phyloP scores from a whole-genome alignment of 2,113 vertebrate species.

The Halcyon malimbica region DNA sequence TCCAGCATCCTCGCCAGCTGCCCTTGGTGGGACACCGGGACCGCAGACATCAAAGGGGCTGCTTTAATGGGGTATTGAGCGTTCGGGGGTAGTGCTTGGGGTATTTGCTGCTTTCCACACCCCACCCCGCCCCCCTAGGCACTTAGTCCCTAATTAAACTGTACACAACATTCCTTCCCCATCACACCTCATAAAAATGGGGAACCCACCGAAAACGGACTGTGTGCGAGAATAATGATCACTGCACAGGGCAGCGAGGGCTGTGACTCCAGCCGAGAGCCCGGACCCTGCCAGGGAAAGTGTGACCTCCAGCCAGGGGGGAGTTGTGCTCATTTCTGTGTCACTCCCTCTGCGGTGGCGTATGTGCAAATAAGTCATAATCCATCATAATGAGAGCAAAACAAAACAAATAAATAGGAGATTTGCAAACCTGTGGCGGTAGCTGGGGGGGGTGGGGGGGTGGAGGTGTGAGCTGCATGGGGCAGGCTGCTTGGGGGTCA shows the following conservation, averaged over 20 bases:
- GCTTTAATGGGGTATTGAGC: neutral
- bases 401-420: neutral
- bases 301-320: accelerated
- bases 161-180: constrained; percentile 54
- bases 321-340: neutral
- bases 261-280: neutral
- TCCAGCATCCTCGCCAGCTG: accelerated
- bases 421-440: accelerated
- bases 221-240: neutral
- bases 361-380: neutral
- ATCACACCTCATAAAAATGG: constrained; percentile 32
- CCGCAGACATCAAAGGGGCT: constrained; percentile 55
- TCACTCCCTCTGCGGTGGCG: neutral
- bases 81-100: neutral
- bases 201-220: neutral
- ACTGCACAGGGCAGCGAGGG: neutral
- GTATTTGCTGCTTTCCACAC: constrained; percentile 1
- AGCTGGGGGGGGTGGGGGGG: neutral
- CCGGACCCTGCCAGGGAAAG: neutral
- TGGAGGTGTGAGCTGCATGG: neutral
- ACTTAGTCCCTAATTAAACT: constrained; percentile 50
- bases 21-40: neutral
- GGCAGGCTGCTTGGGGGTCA: neutral
- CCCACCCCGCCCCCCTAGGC: neutral
- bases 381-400: neutral